Conservation (phyloP, 1,140 invertebrate genomes). For the Diploscapter pachys region DNA sequence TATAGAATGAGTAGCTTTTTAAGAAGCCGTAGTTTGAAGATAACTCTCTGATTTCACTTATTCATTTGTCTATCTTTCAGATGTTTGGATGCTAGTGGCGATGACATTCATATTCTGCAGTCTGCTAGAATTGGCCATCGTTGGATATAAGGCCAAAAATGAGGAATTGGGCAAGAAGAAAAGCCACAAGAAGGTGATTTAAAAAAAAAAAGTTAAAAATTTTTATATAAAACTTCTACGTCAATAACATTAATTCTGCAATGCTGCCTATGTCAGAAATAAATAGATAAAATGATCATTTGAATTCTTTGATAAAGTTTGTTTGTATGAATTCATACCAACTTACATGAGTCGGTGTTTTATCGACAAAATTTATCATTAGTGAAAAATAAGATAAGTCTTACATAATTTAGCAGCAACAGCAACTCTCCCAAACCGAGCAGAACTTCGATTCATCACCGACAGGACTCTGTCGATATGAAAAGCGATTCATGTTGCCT, state of each 20-base stretch:
- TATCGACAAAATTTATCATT: neutral
- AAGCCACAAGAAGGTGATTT: conserved; percentile 17
- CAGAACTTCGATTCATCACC: conserved; percentile 33
- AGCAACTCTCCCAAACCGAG: neutral
- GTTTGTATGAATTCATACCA: conserved; percentile 40
- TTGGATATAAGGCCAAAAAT: conserved; percentile 52
- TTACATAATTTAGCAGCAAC: neutral
- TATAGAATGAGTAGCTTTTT: neutral
- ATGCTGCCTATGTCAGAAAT: neutral
- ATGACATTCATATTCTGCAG: conserved; percentile 54
- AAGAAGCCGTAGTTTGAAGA: neutral
- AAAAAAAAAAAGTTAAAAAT: conserved; percentile 14
- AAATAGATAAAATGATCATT: conserved; percentile 17
- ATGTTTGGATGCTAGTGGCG: conserved; percentile 56
- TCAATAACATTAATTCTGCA: neutral
- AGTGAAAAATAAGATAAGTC: conserved; percentile 7
- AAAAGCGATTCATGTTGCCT: conserved; percentile 52
- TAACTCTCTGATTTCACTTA: neutral
- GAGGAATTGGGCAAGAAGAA: conserved; percentile 26
- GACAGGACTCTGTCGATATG: conserved; percentile 46
- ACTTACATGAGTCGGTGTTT: no score
- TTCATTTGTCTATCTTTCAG: conserved; percentile 21
- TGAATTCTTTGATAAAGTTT: conserved; percentile 9
- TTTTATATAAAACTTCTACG: neutral
- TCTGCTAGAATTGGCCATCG: conserved; percentile 49